Evolutionary conservation across 2,113 vertebrate species (phyloP).

Genomic region (Smithornis capensis): DNA sequence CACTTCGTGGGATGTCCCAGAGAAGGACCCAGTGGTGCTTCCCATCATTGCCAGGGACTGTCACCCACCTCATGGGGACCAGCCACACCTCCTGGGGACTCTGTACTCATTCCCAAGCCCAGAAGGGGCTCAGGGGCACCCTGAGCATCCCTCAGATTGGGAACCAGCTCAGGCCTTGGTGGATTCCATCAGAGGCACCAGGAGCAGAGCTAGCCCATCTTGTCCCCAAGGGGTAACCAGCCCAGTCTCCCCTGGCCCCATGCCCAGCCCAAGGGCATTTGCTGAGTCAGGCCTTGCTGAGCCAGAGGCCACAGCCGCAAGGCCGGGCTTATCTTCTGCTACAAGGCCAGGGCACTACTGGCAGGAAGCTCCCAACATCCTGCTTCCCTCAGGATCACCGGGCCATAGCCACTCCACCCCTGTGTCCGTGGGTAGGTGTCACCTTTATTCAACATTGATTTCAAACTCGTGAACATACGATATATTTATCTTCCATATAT

Average conservation of each 20-base stretch:
- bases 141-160: neutral
- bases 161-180: neutral
- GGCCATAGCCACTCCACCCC: neutral
- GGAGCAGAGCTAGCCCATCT: neutral
- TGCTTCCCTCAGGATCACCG: fast-evolving
- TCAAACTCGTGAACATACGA: conserved; percentile 41
- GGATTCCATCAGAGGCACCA: neutral
- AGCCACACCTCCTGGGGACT: neutral
- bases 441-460: conserved; percentile 40
- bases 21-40: neutral
- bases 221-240: fast-evolving
- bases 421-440: neutral
- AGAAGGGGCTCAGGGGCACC: fast-evolving
- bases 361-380: neutral
- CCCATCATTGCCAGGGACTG: neutral
- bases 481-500: conserved; percentile 52
- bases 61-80: neutral
- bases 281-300: neutral
- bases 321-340: neutral
- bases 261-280: fast-evolving
- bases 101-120: fast-evolving
- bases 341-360: neutral
- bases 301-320: neutral
- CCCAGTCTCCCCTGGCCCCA: fast-evolving
- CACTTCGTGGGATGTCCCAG: neutral